Evolutionary conservation across 2,797 vertebrate genomes (phyloP).

Genomic region (Fistularia tabacaria): DNA sequence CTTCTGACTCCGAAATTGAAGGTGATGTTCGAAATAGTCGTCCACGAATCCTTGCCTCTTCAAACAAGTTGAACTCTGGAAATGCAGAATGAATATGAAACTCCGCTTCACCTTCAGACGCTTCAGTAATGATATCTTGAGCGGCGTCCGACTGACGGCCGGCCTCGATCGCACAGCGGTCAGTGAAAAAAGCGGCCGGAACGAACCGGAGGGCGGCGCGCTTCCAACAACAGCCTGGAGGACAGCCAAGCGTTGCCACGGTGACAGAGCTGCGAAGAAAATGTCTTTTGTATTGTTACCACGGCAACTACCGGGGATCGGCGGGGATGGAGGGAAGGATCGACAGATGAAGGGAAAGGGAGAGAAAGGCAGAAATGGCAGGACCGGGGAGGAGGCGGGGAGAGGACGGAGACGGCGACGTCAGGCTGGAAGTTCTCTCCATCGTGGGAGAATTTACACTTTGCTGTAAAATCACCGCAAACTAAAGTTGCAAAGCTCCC

Average conservation of each 20-base stretch:
- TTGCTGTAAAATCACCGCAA: neutral
- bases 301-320: slow-evolving; percentile 77
- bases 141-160: slow-evolving; percentile 8
- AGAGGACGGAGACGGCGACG: slow-evolving; percentile 3
- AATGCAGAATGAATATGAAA: neutral
- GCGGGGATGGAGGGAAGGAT: slow-evolving; percentile 37
- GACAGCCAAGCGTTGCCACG: slow-evolving; percentile 78
- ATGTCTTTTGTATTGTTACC: slow-evolving; percentile 81
- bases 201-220: slow-evolving; percentile 37
- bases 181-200: slow-evolving; percentile 26
- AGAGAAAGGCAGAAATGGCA: neutral
- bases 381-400: slow-evolving; percentile 2
- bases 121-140: slow-evolving; percentile 4
- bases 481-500: neutral
- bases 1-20: too few species aligned
- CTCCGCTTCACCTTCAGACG: neutral
- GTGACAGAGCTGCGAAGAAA: slow-evolving; percentile 77
- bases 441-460: neutral
- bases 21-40: too few species aligned
- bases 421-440: slow-evolving; percentile 5
- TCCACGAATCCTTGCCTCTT: too few species aligned
- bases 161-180: slow-evolving; percentile 22
- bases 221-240: slow-evolving; percentile 69
- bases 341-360: slow-evolving; percentile 15
- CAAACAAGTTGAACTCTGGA: neutral